Conservation (phyloP, 2,113 vertebrate genomes). For the Pardalotus punctatus region DNA sequence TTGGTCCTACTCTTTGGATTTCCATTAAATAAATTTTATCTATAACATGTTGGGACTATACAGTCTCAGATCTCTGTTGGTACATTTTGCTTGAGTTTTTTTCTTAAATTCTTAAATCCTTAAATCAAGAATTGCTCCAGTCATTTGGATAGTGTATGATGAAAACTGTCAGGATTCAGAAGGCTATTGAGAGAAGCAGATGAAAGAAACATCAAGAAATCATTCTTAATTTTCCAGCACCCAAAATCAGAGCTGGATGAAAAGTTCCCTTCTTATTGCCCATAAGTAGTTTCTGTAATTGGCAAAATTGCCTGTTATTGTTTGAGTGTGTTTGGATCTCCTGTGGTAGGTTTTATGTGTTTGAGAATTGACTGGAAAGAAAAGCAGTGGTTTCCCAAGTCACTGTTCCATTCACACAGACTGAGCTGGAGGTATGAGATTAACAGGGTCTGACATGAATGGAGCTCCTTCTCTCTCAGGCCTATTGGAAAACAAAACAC, state of each 20-base stretch:
- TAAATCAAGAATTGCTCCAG: background rate
- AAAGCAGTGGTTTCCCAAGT: conserved; percentile 62
- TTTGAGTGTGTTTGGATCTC: conserved; percentile 46
- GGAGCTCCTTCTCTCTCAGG: conserved; percentile 62
- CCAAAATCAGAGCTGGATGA: conserved; percentile 14
- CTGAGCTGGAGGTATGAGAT: conserved; percentile 53
- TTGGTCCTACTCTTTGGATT: background rate
- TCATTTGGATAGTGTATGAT: background rate
- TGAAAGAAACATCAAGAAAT: conserved; percentile 2
- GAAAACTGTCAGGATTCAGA: background rate
- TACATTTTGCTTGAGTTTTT: background rate
- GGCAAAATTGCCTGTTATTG: conserved; percentile 59
- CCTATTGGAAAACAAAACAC: conserved; percentile 67
- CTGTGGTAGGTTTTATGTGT: conserved; percentile 54
- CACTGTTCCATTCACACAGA: conserved; percentile 57
- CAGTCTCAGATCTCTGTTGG: background rate
- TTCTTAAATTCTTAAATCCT: background rate
- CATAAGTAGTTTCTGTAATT: conserved; percentile 40
- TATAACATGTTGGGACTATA: background rate
- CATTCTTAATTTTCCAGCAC: background rate
- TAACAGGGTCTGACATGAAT: conserved; percentile 64
- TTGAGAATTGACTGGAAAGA: conserved; percentile 67
- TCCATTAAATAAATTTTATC: background rate
- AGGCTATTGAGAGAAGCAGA: background rate
- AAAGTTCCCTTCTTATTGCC: conserved; percentile 45